A percentile compares a stretch with the other conserved stretches of the same genome.
These are phyloP conservation scores for Polydrusus pterygomalis DNA, from an alignment of 2,888 invertebrate species.

Conservation along the genomic window DNA sequence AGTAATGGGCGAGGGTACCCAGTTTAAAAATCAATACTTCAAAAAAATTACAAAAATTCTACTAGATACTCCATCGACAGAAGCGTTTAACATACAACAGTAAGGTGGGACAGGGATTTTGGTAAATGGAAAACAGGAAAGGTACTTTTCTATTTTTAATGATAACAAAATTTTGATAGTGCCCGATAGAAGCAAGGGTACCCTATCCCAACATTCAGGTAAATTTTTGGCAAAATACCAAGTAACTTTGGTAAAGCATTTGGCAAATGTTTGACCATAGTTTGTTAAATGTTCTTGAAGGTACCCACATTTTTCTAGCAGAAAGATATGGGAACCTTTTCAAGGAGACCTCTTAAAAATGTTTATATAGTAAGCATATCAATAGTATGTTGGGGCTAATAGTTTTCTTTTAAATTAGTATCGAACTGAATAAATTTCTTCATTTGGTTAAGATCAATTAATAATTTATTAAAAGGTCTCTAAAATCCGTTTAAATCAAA, in stretches of 20 bases:
- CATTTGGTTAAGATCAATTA: neutral
- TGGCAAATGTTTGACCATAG: conserved; percentile 60
- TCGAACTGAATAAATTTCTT: no score
- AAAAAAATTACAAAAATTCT: conserved; percentile 26
- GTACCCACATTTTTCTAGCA: conserved; percentile 39
- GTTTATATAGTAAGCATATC: neutral
- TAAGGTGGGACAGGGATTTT: conserved; percentile 50
- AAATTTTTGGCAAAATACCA: conserved; percentile 69
- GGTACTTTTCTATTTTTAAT: conserved; percentile 59
- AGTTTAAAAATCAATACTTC: conserved; percentile 49
- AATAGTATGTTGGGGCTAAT: no score
- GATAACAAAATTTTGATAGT: conserved; percentile 67
- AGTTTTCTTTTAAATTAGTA: no score
- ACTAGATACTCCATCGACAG: conserved; percentile 12
- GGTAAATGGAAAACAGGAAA: conserved; percentile 61
- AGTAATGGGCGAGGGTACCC: conserved; percentile 69
- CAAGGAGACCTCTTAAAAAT: conserved; percentile 16
- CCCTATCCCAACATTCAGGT: conserved; percentile 99
- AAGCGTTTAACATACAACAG: neutral
- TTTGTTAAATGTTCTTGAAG: conserved; percentile 41
- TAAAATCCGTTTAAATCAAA: conserved; percentile 18
- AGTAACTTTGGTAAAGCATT: conserved; percentile 61
- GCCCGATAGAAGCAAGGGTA: conserved; percentile 83
- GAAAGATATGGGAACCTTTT: conserved; percentile 39
- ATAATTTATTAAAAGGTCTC: conserved; percentile 33